Base-by-base conservation (phyloP, 2,888 invertebrate genomes). In the Noctua janthe region DNA sequence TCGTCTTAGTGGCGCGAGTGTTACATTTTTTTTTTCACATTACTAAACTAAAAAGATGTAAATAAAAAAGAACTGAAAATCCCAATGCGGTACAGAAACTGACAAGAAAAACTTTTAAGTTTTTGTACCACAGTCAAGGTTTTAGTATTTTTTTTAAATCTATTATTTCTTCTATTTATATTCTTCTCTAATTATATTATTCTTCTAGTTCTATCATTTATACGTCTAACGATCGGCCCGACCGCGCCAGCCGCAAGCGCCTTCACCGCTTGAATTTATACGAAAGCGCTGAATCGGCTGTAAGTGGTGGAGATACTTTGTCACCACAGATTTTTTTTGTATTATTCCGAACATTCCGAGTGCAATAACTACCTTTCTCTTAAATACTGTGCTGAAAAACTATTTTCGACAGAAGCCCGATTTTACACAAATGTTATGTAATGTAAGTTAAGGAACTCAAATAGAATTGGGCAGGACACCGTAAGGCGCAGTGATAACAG, bases 181-280 rank as follows among this genome's bases (percentile, higher is more conserved):
- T 59, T 59, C 56, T n/a, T 11, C 56, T 59, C n/a, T 23, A 54
- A 7, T 54, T 54, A 7, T 54, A 1, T 23, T 54, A 23, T 54
- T 23, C 54, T 23, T 54, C 10, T 23, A 13, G 29, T 59, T 59
- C 59, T n/a, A n/a, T n/a, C 15, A 29, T 59, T 64, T 74, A 84
- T 23, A 43, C 43, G 62, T 69, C 66, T 76, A 71, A 49, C 62
- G 39, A 66, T 20, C 29, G 56, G 20, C 2, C 20, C 29, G 39
- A 35, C 13, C 17, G 35, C 47, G 39, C 17, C 20, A 29, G 15
- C n/a, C 29, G 20, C 29, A n/a, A 49, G 54, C 47, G 51, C 39
- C 76, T 72, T 70, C 51, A 17, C 51, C n/a, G 47, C 39, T 70
- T 66, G 10, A 74, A 77, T 81, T 81, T 71, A 71, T 69, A 29